Evolutionary conservation across 2,888 invertebrate genomes (phyloP), one percentile per base, ranked within the genome.

Genomic region (Ophion ventricosus): DNA sequence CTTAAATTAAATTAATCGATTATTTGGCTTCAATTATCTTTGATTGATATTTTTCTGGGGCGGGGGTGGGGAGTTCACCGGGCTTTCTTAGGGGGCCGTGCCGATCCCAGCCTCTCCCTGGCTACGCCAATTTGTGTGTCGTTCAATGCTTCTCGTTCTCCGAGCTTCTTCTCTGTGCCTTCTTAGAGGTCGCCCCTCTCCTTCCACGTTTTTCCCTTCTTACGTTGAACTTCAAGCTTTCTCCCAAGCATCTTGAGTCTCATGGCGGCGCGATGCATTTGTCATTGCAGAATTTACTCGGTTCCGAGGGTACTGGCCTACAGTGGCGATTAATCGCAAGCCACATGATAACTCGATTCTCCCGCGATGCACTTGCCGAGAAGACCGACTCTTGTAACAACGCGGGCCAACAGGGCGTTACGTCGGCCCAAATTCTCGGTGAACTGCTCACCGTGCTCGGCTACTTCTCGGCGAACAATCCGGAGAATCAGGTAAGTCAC

Each of bases 261-360:
- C 17, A 59, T 3, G 29, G 7, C 14, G 49, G 17, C 14, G 49
- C 14, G 43, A 57, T 59, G 67, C 2, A 8, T 67, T 84, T 83
- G 86, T 84, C 85, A 87, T 91, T 92, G n/a, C 94, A 97, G 97
- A 96, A 96, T 89, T 95, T 96, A 10, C 95, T 98, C 81, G 96
- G 96, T 29, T 96, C 97, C 17, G 98, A 98, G 93, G 97, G 97
- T 0, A 96, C 97, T 35, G 97, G 97, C 3, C 94, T 98, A 57
- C 98, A 98, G 93, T 97, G 98, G 94, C 95, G 98, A 0, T 97
- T 98, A 89, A 97, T 98, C 73, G 96, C 97, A 54, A 96, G 97
- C 82, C 96, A 97, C 90, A 94, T 98, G 77, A 95, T 98, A 87
- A 97, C 97, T 94, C 95, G 96, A 88, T 94, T 95, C 72, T 95